These are phyloP conservation scores for Clytia hemisphaerica DNA, from an alignment of 30 jellyfish, hydroid and myxozoan genomes.

Conservation along the genomic window DNA sequence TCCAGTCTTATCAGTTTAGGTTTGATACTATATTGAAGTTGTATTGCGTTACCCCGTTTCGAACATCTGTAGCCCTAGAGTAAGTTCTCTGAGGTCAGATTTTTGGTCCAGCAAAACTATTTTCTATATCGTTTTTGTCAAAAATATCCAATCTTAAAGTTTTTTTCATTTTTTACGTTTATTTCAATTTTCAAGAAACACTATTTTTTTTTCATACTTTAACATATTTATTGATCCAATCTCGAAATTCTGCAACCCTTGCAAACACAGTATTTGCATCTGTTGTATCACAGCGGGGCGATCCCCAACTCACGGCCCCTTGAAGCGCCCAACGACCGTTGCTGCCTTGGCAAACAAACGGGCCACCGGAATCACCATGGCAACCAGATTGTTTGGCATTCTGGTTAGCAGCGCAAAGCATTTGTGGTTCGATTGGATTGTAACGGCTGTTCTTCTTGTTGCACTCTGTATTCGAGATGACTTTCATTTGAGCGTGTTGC, in stretches of 20 bases:
- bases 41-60: too few relatives aligned
- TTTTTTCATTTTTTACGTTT: too few relatives aligned
- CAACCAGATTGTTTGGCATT: slow-evolving; percentile 54
- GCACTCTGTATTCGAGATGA: slow-evolving; percentile 25
- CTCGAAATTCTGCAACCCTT: slow-evolving; percentile 39
- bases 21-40: too few relatives aligned
- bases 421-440: slow-evolving; percentile 19
- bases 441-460: slow-evolving; percentile 19
- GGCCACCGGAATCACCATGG: slow-evolving; percentile 85
- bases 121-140: too few relatives aligned
- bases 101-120: too few relatives aligned
- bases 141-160: too few relatives aligned
- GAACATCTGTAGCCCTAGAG: too few relatives aligned
- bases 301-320: slow-evolving; percentile 87
- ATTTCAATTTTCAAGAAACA: too few relatives aligned
- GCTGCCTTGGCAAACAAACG: slow-evolving; percentile 46
- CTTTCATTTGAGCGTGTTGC: slow-evolving; percentile 53
- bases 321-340: slow-evolving; percentile 41
- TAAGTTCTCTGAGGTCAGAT: too few relatives aligned
- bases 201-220: too few relatives aligned
- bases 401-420: slow-evolving; percentile 51
- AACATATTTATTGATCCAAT: slow-evolving; percentile 36
- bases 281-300: slow-evolving; percentile 38
- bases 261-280: slow-evolving; percentile 59
- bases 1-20: too few relatives aligned